Evolutionary conservation across 2,113 vertebrate genomes (phyloP).

Genomic region (Columba janthina): DNA sequence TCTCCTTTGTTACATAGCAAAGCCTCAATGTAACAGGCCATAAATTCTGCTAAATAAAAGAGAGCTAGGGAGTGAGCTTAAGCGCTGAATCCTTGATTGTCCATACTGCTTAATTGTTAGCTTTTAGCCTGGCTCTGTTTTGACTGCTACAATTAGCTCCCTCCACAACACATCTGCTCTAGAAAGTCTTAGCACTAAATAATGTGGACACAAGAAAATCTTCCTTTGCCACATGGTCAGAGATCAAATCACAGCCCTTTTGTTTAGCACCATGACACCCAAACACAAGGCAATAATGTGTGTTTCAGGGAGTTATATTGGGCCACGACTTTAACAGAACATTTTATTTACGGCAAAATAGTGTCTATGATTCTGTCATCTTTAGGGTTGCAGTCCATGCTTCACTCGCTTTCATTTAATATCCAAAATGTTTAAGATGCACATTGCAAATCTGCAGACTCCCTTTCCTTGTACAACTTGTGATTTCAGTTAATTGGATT

Average conservation of each 20-base stretch:
- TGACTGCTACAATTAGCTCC: constrained; percentile 49
- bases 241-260: constrained; percentile 6
- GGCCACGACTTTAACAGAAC: not conserved
- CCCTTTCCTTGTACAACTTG: not conserved
- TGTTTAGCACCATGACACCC: not conserved
- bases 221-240: not conserved
- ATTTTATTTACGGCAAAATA: constrained; percentile 11
- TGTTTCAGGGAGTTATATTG: not conserved
- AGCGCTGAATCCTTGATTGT: constrained; percentile 43
- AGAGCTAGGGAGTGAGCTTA: constrained; percentile 38
- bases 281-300: not conserved
- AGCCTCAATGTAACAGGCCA: constrained; percentile 30
- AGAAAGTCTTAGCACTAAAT: constrained; percentile 52
- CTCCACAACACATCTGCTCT: constrained; percentile 55
- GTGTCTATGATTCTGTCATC: not conserved
- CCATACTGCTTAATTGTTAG: constrained; percentile 51
- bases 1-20: constrained; percentile 38
- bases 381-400: not conserved
- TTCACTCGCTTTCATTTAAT: not conserved
- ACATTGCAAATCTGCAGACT: not conserved
- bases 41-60: constrained; percentile 61
- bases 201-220: constrained; percentile 33
- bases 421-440: not conserved
- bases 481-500: not conserved
- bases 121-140: constrained; percentile 53